These are phyloP conservation scores for Chloroceryle aenea DNA, from an alignment of 2,113 vertebrate species.

Conservation along the genomic window DNA sequence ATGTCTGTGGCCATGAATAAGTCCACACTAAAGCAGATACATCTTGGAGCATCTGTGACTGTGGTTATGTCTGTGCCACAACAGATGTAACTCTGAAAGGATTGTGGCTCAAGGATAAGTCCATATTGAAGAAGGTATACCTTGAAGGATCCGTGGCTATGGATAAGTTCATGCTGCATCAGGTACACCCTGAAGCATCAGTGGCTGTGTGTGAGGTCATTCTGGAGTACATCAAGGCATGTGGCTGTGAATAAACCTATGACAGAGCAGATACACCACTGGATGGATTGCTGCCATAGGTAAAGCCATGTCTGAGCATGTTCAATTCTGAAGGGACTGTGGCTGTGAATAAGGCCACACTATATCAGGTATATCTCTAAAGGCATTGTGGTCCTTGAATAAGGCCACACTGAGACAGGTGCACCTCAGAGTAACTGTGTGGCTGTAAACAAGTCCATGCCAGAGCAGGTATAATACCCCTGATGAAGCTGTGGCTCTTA, in stretches of 20 bases:
- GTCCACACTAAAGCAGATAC: no score
- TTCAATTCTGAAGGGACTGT: no score
- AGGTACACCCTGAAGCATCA: no score
- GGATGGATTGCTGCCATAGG: background rate
- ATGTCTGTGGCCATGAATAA: no score
- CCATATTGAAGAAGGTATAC: no score
- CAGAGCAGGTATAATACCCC: background rate
- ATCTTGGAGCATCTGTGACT: no score
- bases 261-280: background rate
- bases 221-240: background rate
- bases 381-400: background rate
- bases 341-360: no score
- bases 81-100: background rate
- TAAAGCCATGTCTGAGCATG: background rate
- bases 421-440: background rate
- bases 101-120: no score
- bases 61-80: background rate
- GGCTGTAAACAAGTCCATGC: background rate
- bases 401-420: background rate
- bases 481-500: background rate
- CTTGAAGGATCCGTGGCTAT: no score
- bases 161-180: no score
- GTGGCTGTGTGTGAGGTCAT: no score
- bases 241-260: accelerated
- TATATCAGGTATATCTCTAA: background rate